Conservation (phyloP, 1,140 invertebrate genomes). For the Himalopsyche phryganea region DNA sequence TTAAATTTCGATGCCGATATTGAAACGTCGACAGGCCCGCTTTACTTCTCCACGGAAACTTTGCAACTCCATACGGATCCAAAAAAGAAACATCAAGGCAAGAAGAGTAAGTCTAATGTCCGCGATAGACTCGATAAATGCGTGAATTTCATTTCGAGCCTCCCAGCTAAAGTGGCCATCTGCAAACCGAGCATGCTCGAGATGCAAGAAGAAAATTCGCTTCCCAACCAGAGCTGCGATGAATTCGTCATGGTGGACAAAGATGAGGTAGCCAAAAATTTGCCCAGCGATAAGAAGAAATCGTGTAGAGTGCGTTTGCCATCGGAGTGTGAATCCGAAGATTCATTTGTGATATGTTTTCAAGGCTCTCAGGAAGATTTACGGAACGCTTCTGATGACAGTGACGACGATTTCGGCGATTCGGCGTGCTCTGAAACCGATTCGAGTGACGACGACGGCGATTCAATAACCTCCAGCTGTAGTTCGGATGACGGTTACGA, state of each 20-base stretch:
- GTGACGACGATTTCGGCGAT: slow-evolving; percentile 7
- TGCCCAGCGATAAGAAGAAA: too few relatives aligned
- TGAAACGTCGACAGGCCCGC: not conserved
- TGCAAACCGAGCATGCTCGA: too few relatives aligned
- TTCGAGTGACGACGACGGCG: slow-evolving; percentile 10
- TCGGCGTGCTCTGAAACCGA: slow-evolving; percentile 13
- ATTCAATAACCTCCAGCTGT: not conserved
- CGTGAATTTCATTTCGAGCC: slow-evolving; percentile 6
- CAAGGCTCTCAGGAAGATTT: slow-evolving; percentile 1
- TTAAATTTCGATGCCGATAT: slow-evolving; percentile 4
- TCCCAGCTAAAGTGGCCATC: slow-evolving; percentile 2
- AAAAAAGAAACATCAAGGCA: not conserved
- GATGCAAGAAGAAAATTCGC: too few relatives aligned
- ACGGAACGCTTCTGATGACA: not conserved
- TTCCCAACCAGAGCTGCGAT: too few relatives aligned
- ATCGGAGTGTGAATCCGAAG: slow-evolving; percentile 33
- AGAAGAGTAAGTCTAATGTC: not conserved
- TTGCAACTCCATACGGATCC: slow-evolving; percentile 1
- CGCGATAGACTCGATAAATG: slow-evolving; percentile 9
- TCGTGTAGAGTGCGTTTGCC: not conserved
- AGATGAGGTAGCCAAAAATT: too few relatives aligned
- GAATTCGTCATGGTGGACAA: too few relatives aligned
- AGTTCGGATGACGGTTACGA: not conserved
- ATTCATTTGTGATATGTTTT: slow-evolving; percentile 30
- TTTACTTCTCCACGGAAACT: slow-evolving; percentile 16